Evolutionary conservation across 2,113 vertebrate genomes (phyloP).

Genomic region (Nycticebus coucang): DNA sequence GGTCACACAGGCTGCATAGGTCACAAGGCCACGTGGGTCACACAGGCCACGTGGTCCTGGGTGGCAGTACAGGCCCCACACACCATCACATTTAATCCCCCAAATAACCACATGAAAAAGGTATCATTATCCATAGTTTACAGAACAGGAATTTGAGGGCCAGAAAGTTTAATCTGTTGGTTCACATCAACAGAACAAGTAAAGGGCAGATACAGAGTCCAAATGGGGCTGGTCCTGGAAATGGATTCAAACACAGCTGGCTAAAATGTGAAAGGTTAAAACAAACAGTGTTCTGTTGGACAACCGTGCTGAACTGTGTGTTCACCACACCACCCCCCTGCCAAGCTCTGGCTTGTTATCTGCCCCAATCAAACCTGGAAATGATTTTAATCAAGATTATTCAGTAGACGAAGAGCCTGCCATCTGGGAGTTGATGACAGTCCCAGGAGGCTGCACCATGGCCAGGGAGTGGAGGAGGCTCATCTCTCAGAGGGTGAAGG

Average conservation of each 20-base stretch:
- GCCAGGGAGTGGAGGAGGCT: neutral
- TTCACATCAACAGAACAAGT: neutral
- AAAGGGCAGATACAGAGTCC: neutral
- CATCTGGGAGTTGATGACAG: neutral
- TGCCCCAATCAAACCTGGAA: too few species aligned
- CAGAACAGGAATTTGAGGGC: neutral
- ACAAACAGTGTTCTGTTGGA: neutral
- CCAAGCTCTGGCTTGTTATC: too few species aligned
- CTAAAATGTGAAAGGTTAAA: constrained; percentile 21
- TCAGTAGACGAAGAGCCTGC: neutral
- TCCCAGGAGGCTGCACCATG: neutral
- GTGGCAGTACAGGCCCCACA: neutral
- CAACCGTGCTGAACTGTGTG: neutral
- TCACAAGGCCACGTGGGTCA: neutral
- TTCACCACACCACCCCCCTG: too few species aligned
- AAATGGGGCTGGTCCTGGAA: neutral
- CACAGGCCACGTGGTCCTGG: neutral
- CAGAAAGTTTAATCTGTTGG: neutral
- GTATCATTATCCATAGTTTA: neutral
- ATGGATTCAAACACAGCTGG: neutral
- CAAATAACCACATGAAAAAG: neutral
- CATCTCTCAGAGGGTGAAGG: neutral
- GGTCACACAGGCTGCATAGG: neutral
- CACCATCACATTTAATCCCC: neutral
- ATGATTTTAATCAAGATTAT: neutral